Evolutionary conservation across 2,113 vertebrate species (phyloP), one percentile per base, ranked within the genome.

Genomic region (Perca schrenkii): DNA sequence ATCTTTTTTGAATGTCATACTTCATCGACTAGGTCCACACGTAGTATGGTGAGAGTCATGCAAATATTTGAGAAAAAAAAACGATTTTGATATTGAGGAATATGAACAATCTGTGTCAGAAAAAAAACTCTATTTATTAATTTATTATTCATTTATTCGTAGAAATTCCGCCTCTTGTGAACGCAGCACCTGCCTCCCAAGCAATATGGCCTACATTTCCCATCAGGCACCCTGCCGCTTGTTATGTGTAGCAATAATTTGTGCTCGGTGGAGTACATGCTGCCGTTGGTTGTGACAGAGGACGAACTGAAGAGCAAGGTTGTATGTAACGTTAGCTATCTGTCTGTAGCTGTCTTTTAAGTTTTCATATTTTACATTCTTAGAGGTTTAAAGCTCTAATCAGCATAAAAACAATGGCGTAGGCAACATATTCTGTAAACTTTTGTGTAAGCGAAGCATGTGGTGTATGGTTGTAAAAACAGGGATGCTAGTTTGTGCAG

Each of bases 221-320:
- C 93, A 60, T 88, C 58, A 8, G 11, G 15, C 89, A 77, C 28
- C 67, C 1, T 1, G 25, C 6, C 0, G 0, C 4, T 10, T 61
- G 3, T 1, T 11, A 0, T 52, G 73, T 90, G 88, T 31, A 66
- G 11, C 89, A 54, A 3, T 76, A 12, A 82, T 84, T 74, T 47
- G 56, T 76, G 80, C 15, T 66, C 92, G 91, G 74, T 19, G 6
- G 28, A 52, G 17, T 90, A 90, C 90, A 82, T 2, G 46, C 34
- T 71, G 40, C 5, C 0, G 34, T 7, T 16, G 13, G 2, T 8
- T 1, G 17, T 50, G 31, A 74, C 86, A 85, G 84, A 93, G 92
- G 90, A 85, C 82, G 71, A 85, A 79, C 60, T 21, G 31, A 57
- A 3, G 8, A 69, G 3, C 64, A 89, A 92, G 90, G 90, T 90